Conservation (phyloP, 2,797 vertebrate genomes). For the Psittacula echo region DNA sequence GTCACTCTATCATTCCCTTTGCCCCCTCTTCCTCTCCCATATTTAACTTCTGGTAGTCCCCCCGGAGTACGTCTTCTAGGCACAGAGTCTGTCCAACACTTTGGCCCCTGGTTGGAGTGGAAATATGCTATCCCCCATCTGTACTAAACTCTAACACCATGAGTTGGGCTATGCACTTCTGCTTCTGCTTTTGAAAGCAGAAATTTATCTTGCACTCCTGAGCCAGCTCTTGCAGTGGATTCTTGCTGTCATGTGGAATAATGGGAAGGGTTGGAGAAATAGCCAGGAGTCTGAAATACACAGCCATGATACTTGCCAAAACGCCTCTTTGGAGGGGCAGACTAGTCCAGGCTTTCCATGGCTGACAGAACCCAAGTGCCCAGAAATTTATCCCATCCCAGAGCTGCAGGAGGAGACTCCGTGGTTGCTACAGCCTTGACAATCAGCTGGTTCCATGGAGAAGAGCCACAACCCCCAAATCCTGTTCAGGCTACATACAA, state of each 20-base stretch:
- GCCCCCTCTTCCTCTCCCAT: background rate
- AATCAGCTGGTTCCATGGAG: constrained; percentile 20
- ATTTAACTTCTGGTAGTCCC: background rate
- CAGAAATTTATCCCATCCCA: background rate
- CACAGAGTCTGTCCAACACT: background rate
- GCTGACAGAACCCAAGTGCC: background rate
- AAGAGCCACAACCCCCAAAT: background rate
- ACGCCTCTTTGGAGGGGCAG: background rate
- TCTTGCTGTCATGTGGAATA: background rate
- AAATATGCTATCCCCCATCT: background rate
- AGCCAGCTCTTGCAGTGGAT: background rate
- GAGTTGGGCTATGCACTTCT: background rate
- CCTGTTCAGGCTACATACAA: background rate
- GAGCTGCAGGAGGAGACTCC: background rate
- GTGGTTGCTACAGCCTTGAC: background rate
- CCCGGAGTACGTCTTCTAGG: background rate
- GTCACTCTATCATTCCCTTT: background rate
- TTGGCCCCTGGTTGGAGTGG: background rate
- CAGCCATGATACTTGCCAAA: background rate
- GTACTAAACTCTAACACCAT: background rate
- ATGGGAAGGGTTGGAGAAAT: background rate
- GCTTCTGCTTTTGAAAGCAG: background rate
- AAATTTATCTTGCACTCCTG: background rate
- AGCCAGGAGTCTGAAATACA: background rate
- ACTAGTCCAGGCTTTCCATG: background rate